These are phyloP conservation scores for Peromyscus melanophrys DNA, from an alignment of 2,797 vertebrate genomes.

Conservation along the genomic window DNA sequence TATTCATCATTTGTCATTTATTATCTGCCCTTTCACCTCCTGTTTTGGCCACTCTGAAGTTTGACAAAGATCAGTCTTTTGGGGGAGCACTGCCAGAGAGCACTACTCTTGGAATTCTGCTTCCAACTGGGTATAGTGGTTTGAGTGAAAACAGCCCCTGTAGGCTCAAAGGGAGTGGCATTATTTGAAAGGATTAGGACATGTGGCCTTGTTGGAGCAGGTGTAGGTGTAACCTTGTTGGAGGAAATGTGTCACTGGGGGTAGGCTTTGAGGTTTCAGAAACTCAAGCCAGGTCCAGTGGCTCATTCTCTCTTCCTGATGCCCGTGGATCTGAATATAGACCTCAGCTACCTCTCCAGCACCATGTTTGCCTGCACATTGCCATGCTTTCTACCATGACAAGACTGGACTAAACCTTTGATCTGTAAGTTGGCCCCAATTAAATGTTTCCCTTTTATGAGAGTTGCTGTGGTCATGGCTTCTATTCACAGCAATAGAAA, in stretches of 20 bases:
- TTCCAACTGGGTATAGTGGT: background rate
- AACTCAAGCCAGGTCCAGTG: background rate
- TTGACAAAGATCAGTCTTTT: background rate
- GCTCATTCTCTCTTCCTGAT: background rate
- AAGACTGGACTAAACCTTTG: background rate
- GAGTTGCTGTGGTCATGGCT: background rate
- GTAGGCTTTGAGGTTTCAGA: background rate
- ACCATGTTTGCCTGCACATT: background rate
- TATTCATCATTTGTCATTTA: background rate
- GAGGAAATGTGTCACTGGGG: background rate
- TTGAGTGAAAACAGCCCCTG: background rate
- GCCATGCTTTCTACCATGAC: background rate
- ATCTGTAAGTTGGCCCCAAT: background rate
- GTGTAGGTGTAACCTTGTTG: background rate
- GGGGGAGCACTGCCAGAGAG: accelerated
- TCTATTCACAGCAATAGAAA: background rate
- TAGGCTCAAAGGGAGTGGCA: background rate
- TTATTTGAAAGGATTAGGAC: background rate
- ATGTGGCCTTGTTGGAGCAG: background rate
- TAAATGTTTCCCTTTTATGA: background rate
- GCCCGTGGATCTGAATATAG: no score
- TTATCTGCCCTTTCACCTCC: background rate
- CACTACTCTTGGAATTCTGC: background rate
- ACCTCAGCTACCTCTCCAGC: background rate
- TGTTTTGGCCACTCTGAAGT: background rate